These are phyloP conservation scores for Hyposmocoma kahamanoa DNA, from an alignment of 1,140 invertebrate genomes.

Conservation along the genomic window DNA sequence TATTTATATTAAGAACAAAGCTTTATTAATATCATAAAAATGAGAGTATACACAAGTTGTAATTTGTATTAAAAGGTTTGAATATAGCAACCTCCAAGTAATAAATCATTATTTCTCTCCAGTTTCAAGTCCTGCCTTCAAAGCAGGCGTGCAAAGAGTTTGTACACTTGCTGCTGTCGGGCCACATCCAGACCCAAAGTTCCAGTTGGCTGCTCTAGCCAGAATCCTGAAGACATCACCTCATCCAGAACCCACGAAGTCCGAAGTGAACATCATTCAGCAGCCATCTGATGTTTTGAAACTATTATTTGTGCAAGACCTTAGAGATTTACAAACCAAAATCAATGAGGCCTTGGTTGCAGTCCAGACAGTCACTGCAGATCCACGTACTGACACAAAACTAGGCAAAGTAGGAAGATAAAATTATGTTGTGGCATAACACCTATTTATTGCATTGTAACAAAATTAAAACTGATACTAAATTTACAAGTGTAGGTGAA, in stretches of 20 bases:
- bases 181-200: conserved; percentile 58
- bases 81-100: too few relatives aligned
- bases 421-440: too few relatives aligned
- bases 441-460: too few relatives aligned
- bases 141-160: conserved; percentile 80
- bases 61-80: too few relatives aligned
- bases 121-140: conserved; percentile 90
- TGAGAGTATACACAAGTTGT: too few relatives aligned
- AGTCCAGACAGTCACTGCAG: conserved; percentile 94
- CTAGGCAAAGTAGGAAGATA: conserved; percentile 92
- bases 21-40: too few relatives aligned
- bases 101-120: too few relatives aligned
- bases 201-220: conserved; percentile 77
- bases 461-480: too few relatives aligned
- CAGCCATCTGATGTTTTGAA: conserved; percentile 83
- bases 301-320: conserved; percentile 92
- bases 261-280: conserved; percentile 78
- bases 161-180: conserved; percentile 55
- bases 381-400: conserved; percentile 97
- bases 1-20: too few relatives aligned
- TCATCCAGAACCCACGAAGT: conserved; percentile 84
- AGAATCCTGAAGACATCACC: conserved; percentile 85
- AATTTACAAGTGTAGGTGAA: too few relatives aligned
- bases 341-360: conserved; percentile 96
- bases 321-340: conserved; percentile 92